Evolutionary conservation across 2,888 invertebrate genomes (phyloP), one percentile per base, ranked within the genome.

Genomic region (Heteromyza rotundicornis): DNA sequence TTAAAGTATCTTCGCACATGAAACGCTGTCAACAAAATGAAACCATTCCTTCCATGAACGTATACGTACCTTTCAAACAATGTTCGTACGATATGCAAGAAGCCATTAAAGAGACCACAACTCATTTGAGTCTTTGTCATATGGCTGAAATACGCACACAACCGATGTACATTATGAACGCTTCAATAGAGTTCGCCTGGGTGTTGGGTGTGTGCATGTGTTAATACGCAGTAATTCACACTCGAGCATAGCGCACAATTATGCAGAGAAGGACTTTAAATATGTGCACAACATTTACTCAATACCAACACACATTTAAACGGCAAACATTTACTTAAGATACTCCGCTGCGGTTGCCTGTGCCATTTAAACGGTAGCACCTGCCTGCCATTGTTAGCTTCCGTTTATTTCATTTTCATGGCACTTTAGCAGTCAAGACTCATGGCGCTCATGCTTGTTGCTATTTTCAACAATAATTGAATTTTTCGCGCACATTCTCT

Each of bases 241-340:
- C 47, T 47, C 5, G 2, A 17, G 19, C 47, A 20, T 19, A 47
- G 47, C 47, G 20, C 47, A 47, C 47, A 19, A 47, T 47, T 47
- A 17, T 19, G 47, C 47, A 19, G 47, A 3, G 47, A 40, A 17
- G 3, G 47, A 47, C 20, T 47, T 20, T 14, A 19, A 47, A 47
- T 19, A 14, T 8, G 20, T 19, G 47, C 47, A 19, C 47, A 47
- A 19, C 47, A 47, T 47, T 47, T n/a, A 40, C 40, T 10, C 40
- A n/a, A 40, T n/a, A 40, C 40, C 10, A 10, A n/a, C 14, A 40
- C 16, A 40, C 14, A 47, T 8, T 24, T 52, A 5, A 52, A 52
- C 24, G 52, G 52, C 24, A 52, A 50, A 52, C 52, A 24, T 52
- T 52, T 52, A 52, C 52, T 24, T 22, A 52, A 52, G 52, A 24